phyloP scores from a whole-genome alignment of 2,113 vertebrate genomes.

The Corythornis cristatus region DNA sequence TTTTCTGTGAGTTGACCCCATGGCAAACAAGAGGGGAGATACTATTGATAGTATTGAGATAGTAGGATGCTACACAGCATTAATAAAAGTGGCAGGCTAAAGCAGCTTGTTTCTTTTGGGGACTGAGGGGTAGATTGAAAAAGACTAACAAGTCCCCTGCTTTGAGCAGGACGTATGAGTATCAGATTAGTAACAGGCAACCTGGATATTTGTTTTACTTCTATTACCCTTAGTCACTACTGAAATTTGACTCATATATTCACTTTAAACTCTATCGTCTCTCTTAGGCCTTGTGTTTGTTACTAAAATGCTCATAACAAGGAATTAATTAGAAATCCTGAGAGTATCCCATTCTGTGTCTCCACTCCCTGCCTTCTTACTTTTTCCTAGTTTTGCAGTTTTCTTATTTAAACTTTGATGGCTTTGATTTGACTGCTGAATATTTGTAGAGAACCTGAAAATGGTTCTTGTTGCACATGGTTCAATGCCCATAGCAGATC shows the following conservation, averaged over 20 bases:
- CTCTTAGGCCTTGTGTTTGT: slow-evolving; percentile 39
- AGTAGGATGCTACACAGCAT: background rate
- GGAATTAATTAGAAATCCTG: background rate
- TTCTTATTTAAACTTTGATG: background rate
- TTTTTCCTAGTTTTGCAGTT: background rate
- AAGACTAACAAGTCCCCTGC: background rate
- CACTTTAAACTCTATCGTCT: background rate
- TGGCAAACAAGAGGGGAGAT: background rate
- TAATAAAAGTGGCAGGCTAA: background rate
- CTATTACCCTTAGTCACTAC: background rate
- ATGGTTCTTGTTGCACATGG: background rate
- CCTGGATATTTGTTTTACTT: background rate
- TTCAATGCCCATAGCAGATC: background rate
- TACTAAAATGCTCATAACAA: background rate
- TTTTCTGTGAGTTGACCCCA: background rate
- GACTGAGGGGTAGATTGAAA: background rate
- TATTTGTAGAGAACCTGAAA: background rate
- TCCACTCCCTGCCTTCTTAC: background rate
- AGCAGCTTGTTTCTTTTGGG: background rate
- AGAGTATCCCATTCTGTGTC: background rate
- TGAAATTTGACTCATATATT: background rate
- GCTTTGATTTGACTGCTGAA: background rate
- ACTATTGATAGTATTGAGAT: background rate
- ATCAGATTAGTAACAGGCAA: background rate
- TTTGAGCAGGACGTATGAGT: rapidly evolving